phyloP scores from a whole-genome alignment of 1,140 invertebrate species.

The Drosophila watanabei region DNA sequence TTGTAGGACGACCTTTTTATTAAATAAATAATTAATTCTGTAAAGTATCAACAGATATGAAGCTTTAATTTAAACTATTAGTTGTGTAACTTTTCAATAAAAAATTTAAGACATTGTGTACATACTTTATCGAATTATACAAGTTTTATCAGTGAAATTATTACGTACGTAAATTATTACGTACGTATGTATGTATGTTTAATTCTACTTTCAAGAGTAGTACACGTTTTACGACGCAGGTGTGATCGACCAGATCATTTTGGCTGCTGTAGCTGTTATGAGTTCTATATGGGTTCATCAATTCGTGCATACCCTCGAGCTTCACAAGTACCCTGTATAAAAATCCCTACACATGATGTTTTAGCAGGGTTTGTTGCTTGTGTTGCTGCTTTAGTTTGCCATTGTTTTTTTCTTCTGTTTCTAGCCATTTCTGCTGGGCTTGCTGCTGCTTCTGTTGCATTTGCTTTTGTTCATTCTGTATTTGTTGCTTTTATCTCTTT shows the following conservation, averaged over 20 bases:
- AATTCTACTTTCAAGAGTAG: too few species aligned
- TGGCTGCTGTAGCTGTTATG: not conserved
- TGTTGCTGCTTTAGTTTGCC: conserved; percentile 1
- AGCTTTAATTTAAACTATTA: not conserved
- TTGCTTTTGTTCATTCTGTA: not conserved
- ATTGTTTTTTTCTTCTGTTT: conserved; percentile 14
- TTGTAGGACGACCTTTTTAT: not conserved
- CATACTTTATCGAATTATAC: not conserved
- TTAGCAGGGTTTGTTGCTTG: not conserved
- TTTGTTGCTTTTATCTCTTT: conserved; percentile 1
- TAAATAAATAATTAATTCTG: not conserved
- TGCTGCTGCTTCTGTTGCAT: not conserved
- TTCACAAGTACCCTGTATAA: not conserved
- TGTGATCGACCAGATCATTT: not conserved
- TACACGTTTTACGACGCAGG: not conserved
- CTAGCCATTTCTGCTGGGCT: not conserved
- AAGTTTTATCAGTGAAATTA: not conserved
- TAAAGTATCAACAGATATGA: not conserved
- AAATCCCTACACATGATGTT: conserved; percentile 14
- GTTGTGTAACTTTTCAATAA: not conserved
- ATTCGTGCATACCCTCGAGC: not conserved
- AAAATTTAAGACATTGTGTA: not conserved
- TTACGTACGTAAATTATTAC: too few species aligned
- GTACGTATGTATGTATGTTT: too few species aligned
- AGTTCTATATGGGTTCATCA: too few species aligned